Percentiles rank a stretch among this genome's conserved stretches.
phyloP scores from a whole-genome alignment of 2,888 invertebrate species.

The Cryptophagus acutangulus region DNA sequence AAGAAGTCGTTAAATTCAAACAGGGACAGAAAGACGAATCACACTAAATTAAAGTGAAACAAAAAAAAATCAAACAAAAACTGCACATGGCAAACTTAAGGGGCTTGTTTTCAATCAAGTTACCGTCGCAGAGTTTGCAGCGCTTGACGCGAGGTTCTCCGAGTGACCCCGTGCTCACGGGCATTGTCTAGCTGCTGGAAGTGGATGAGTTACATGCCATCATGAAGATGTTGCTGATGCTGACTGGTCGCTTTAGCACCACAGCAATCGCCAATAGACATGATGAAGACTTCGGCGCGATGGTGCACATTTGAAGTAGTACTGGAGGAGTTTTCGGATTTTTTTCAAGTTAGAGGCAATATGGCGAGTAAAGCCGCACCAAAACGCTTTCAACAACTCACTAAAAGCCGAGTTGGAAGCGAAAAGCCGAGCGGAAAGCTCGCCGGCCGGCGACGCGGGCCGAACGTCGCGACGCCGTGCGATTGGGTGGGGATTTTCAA shows the following conservation, averaged over 20 bases:
- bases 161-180: constrained; percentile 59
- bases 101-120: constrained; percentile 12
- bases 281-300: constrained; percentile 8
- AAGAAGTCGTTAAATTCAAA: no score
- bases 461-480: constrained; percentile 25
- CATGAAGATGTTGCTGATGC: constrained; percentile 14
- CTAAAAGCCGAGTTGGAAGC: constrained; percentile 22
- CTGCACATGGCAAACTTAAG: constrained; percentile 12
- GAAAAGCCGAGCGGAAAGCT: constrained; percentile 22
- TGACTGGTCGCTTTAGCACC: constrained; percentile 19
- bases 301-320: no score
- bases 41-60: no score
- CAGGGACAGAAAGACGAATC: no score
- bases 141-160: constrained; percentile 82
- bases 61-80: constrained; percentile 6
- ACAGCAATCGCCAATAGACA: no score
- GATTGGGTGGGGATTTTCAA: constrained; percentile 21
- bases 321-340: constrained; percentile 7
- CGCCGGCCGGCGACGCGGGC: constrained; percentile 20
- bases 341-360: background rate
- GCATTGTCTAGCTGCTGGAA: constrained; percentile 49
- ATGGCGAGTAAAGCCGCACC: constrained; percentile 14
- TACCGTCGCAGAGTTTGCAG: constrained; percentile 90
- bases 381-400: constrained; percentile 28
- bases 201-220: constrained; percentile 26